Percentiles rank a stretch among this genome's conserved stretches.
These are phyloP conservation scores for Euphydryas editha DNA, from an alignment of 2,888 invertebrate species.

Conservation along the genomic window DNA sequence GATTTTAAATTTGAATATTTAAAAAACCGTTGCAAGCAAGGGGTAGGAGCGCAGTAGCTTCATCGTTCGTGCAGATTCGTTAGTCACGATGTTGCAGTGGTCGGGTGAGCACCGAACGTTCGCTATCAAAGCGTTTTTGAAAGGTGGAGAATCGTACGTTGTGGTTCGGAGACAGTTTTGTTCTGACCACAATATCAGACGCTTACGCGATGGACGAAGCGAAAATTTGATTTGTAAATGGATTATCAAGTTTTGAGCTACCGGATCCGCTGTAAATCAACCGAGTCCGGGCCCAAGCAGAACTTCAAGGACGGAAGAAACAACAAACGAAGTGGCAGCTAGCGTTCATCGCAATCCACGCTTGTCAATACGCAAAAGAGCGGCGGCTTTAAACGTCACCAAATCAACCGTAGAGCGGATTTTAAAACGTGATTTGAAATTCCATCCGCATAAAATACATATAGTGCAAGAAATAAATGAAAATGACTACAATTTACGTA, in stretches of 20 bases:
- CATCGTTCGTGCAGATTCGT: too few species aligned
- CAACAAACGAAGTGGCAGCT: constrained; percentile 40
- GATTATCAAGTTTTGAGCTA: constrained; percentile 25
- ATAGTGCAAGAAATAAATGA: constrained; percentile 32
- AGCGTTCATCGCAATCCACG: constrained; percentile 20
- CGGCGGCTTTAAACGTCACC: background rate
- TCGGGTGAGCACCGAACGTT: too few species aligned
- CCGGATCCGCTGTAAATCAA: constrained; percentile 38
- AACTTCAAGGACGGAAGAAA: constrained; percentile 42
- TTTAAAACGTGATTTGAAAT: background rate
- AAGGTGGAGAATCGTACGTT: background rate
- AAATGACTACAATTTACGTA: constrained; percentile 24
- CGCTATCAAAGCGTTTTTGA: too few species aligned
- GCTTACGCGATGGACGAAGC: constrained; percentile 41
- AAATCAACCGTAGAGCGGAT: background rate
- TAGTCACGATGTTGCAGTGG: too few species aligned
- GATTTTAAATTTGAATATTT: constrained; percentile 39
- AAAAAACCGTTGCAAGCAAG: too few species aligned
- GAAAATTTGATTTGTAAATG: constrained; percentile 45
- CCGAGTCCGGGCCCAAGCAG: constrained; percentile 42
- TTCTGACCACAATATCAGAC: constrained; percentile 3
- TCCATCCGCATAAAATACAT: constrained; percentile 43
- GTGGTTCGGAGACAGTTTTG: background rate
- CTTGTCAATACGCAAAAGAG: constrained; percentile 1
- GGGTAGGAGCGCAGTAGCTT: too few species aligned